Conservation (phyloP, 1,140 invertebrate species). For the Agrilus planipennis region DNA sequence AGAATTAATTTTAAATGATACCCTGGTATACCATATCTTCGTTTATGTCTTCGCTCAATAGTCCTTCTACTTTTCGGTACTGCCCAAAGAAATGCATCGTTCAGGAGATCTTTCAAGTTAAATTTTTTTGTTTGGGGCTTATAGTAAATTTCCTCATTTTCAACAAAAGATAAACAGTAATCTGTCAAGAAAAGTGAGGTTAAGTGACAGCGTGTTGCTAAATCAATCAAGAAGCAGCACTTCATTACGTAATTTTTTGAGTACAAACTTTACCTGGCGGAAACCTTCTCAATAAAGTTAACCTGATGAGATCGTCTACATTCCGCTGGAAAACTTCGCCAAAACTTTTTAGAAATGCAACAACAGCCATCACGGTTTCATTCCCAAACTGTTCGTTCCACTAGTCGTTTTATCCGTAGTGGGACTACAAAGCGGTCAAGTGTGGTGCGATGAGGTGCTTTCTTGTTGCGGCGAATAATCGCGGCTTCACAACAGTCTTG, state of each 20-base stretch:
- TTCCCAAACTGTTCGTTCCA: neutral
- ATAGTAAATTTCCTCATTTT: slow-evolving; percentile 9
- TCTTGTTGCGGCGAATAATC: slow-evolving; percentile 11
- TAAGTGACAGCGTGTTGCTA: slow-evolving; percentile 10
- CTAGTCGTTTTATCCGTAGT: slow-evolving; percentile 17
- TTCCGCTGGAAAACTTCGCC: slow-evolving; percentile 18
- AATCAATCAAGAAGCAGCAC: slow-evolving; percentile 6
- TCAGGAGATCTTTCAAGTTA: slow-evolving; percentile 48
- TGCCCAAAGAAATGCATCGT: slow-evolving; percentile 66
- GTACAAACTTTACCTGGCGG: slow-evolving; percentile 33
- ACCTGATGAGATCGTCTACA: slow-evolving; percentile 29
- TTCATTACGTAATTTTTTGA: slow-evolving; percentile 1
- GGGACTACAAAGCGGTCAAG: slow-evolving; percentile 12
- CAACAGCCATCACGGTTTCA: slow-evolving; percentile 26
- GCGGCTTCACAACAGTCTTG: slow-evolving; percentile 46
- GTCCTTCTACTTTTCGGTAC: slow-evolving; percentile 67
- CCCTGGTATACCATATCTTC: slow-evolving; percentile 55
- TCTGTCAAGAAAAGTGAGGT: slow-evolving; percentile 30
- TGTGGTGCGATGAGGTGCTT: slow-evolving; percentile 8
- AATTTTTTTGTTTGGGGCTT: slow-evolving; percentile 11
- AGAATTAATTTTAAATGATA: slow-evolving; percentile 53
- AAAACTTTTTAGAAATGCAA: slow-evolving; percentile 26
- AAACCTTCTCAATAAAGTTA: slow-evolving; percentile 30
- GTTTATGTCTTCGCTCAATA: slow-evolving; percentile 55
- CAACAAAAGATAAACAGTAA: slow-evolving; percentile 21